Base-by-base conservation (phyloP, 2,797 vertebrate species). In the Danio aesculapii region DNA sequence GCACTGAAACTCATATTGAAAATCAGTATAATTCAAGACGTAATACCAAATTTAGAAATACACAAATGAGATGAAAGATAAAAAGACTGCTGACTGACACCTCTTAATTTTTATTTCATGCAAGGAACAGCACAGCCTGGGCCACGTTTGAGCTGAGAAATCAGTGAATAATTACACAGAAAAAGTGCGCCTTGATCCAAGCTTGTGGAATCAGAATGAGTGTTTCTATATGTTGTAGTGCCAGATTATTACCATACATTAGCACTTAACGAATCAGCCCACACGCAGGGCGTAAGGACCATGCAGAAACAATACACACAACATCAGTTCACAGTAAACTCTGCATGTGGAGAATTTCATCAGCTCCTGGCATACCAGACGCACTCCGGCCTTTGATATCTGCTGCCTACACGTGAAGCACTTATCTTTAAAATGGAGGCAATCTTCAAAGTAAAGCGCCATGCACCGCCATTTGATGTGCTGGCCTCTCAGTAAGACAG, bases 371-470 rank as follows among this genome's bases (percentile, higher is more conserved):
- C 57, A 66, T 17, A 12, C 58, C 61, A 70, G 63, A 64, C 49
- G 79, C 59, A 75, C n/a, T 44, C 21, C 19, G 16, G 63, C 39
- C 52, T 77, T 84, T 77, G 66, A 72, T 72, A 71, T 84, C 72
- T 77, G 50, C 49, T 67, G 50, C 67, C 59, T 39, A 66, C n/a
- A 66, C 9, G 8, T 58, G 19, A 46, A 53, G 41, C 43, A 79
- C 44, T 70, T 73, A 85, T 80, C 77, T 85, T 61, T 70, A 81
- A 83, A 83, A 71, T 71, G 9, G 75, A n/a, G 59, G 53, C 21
- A 68, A 81, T 81, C 58, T 72, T 82, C 75, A 84, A 84, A 82
- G 84, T 52, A 72, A 73, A 72, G 5, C 58, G 7, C 39, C 57
- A 41, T 68, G 59, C 47, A 71, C 52, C 74, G 58, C 17, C 69